phyloP scores from a whole-genome alignment of 2,797 vertebrate genomes.

The Gallinago nigripennis region DNA sequence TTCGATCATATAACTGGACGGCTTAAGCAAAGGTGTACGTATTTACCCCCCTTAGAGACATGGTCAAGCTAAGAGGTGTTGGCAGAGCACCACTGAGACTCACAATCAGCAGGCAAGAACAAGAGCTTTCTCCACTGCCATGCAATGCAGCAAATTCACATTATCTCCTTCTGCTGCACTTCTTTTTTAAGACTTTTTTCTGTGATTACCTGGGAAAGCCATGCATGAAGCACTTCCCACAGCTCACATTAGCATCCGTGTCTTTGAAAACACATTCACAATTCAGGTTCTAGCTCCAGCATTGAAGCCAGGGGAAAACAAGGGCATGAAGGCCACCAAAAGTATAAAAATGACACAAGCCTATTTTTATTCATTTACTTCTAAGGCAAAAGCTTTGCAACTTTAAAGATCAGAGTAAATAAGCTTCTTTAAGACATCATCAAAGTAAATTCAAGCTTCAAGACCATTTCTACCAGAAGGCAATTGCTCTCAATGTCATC shows the following conservation, averaged over 20 bases:
- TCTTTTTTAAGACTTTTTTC: background rate
- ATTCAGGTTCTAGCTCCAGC: background rate
- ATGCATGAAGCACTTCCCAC: rapidly evolving
- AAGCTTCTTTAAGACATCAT: background rate
- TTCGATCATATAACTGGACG: rapidly evolving
- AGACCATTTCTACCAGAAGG: background rate
- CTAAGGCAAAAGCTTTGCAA: background rate
- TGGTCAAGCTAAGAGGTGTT: background rate
- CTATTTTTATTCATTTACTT: background rate
- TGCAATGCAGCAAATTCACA: background rate
- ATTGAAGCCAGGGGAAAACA: background rate
- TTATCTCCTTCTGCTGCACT: background rate
- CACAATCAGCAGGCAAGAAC: background rate
- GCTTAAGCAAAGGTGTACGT: rapidly evolving
- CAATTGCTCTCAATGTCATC: background rate
- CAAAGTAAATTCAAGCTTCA: background rate
- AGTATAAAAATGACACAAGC: background rate
- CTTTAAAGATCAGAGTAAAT: background rate
- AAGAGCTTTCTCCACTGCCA: background rate
- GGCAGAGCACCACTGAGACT: background rate
- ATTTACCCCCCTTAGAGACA: background rate
- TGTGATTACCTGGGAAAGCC: background rate
- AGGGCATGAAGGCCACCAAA: background rate
- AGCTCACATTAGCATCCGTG: rapidly evolving
- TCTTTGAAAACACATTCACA: background rate